These are phyloP conservation scores for Exephanes ischioxanthus DNA, from an alignment of 2,888 invertebrate species.

Conservation along the genomic window DNA sequence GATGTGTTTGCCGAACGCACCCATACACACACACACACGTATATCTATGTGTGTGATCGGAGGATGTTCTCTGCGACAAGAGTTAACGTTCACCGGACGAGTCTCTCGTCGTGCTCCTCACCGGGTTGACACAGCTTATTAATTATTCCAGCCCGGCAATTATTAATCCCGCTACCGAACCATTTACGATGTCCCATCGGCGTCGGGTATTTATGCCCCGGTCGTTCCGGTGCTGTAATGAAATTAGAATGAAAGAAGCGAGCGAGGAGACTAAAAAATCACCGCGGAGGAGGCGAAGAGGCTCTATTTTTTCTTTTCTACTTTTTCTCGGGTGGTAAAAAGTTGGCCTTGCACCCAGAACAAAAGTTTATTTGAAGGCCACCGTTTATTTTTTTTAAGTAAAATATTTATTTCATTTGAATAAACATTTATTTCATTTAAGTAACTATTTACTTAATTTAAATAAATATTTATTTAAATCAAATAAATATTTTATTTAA, in stretches of 20 bases:
- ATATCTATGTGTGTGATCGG: background rate
- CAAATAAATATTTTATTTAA: too few species aligned
- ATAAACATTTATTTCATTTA: too few species aligned
- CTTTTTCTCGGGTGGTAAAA: background rate
- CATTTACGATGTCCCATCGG: slow-evolving; percentile 2
- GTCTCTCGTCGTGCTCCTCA: slow-evolving; percentile 46
- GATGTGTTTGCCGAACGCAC: slow-evolving; percentile 7
- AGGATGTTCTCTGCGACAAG: slow-evolving; percentile 7
- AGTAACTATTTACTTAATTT: too few species aligned
- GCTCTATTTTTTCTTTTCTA: background rate
- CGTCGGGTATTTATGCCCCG: background rate
- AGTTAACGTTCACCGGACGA: slow-evolving; percentile 33
- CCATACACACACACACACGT: background rate
- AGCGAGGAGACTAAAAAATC: slow-evolving; percentile 4
- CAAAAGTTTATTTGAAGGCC: too few species aligned
- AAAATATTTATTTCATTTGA: too few species aligned
- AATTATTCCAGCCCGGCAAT: slow-evolving; percentile 71
- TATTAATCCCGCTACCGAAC: slow-evolving; percentile 53
- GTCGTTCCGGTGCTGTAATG: background rate
- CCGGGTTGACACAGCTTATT: slow-evolving; percentile 70
- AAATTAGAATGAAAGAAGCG: background rate
- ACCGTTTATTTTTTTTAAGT: too few species aligned
- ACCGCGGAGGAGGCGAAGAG: background rate
- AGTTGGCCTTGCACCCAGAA: slow-evolving; percentile 53
- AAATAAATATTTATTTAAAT: too few species aligned